These are phyloP conservation scores for Hybos culiciformis DNA, from an alignment of 2,888 invertebrate genomes.

Conservation along the genomic window DNA sequence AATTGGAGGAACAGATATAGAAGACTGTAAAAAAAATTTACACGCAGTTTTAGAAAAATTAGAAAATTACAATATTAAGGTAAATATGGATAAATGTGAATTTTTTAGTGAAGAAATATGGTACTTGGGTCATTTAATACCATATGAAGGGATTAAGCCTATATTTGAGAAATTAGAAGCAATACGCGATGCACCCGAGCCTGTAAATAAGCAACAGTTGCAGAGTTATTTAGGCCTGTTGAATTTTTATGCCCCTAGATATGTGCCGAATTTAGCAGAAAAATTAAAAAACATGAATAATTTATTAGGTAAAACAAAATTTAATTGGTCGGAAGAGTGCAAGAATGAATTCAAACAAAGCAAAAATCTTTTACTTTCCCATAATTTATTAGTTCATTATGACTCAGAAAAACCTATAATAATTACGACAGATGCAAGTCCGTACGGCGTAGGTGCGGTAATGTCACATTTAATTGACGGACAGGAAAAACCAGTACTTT, in stretches of 20 bases:
- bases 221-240: conserved; percentile 12
- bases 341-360: conserved; percentile 6
- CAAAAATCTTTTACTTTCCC: conserved; percentile 7
- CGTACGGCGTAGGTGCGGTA: conserved; percentile 9
- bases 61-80: conserved; percentile 10
- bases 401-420: conserved; percentile 11
- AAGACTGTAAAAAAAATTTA: conserved; percentile 10
- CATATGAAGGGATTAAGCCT: conserved; percentile 8
- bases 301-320: conserved; percentile 11
- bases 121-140: conserved; percentile 11
- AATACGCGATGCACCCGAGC: conserved; percentile 10
- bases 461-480: conserved; percentile 12
- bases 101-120: conserved; percentile 3
- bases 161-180: conserved; percentile 10
- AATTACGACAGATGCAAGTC: conserved; percentile 10
- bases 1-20: conserved; percentile 7
- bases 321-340: conserved; percentile 9
- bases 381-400: conserved; percentile 8
- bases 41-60: conserved; percentile 10
- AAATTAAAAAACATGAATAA: conserved; percentile 13
- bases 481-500: conserved; percentile 11
- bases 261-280: conserved; percentile 10
- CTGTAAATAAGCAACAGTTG: conserved; percentile 11
- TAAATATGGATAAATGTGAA: conserved; percentile 13
- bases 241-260: conserved; percentile 11